phyloP scores from a whole-genome alignment of 2,888 invertebrate species.

The Nemotelus pantherinus region DNA sequence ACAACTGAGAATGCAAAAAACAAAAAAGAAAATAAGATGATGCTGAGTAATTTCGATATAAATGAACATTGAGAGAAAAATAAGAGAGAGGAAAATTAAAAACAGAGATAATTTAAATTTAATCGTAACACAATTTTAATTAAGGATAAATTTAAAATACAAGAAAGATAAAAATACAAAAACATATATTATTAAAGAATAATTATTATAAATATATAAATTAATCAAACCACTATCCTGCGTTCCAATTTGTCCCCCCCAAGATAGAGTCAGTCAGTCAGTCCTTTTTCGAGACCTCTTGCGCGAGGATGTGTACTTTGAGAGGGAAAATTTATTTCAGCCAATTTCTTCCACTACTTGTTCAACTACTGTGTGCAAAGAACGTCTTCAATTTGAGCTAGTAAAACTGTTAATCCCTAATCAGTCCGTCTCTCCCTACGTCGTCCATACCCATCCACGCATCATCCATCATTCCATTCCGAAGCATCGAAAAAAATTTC shows the following conservation, averaged over 20 bases:
- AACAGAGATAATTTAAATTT: conserved; percentile 66
- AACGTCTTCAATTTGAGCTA: conserved; percentile 27
- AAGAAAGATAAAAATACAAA: conserved; percentile 68
- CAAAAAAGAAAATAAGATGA: conserved; percentile 33
- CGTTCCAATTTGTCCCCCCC: conserved; percentile 43
- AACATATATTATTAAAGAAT: conserved; percentile 56
- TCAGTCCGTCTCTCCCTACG: too few species aligned
- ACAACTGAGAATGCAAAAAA: background rate
- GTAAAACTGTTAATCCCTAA: background rate
- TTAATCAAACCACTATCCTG: conserved; percentile 57
- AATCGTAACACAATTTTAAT: conserved; percentile 59
- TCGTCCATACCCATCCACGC: background rate
- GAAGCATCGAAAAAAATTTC: too few species aligned
- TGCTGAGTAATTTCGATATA: conserved; percentile 50
- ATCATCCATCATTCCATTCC: background rate
- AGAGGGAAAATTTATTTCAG: conserved; percentile 19
- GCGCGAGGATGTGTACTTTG: background rate
- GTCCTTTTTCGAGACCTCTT: conserved; percentile 3
- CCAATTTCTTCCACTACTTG: conserved; percentile 26
- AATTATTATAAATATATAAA: conserved; percentile 68
- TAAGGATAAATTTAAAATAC: conserved; percentile 63
- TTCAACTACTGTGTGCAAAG: conserved; percentile 29
- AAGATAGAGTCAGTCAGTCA: background rate
- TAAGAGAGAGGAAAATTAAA: conserved; percentile 51
- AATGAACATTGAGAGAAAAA: conserved; percentile 56